Evolutionary conservation across 2,113 vertebrate species (phyloP), one percentile per base, ranked within the genome.

Genomic region (Tautogolabrus adspersus): DNA sequence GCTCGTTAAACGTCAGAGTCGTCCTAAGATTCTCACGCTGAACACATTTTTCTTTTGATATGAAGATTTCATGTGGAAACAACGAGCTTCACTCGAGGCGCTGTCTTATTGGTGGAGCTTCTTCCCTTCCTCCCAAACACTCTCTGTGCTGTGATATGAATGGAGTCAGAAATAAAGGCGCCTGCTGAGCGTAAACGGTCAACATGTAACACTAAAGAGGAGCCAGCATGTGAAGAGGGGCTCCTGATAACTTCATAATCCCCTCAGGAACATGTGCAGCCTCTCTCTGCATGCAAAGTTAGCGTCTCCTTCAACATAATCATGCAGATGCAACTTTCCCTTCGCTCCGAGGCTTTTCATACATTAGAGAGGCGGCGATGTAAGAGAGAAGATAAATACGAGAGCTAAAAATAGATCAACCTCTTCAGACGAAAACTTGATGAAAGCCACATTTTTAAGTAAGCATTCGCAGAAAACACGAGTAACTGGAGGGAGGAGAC

Each of bases 371-470:
- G 12, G 58, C 15, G 38, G 51, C 38, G 40, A 63, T 65, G 75
- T 78, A 79, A 78, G 77, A 22, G 67, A 85, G 79, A 70, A 59
- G 56, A 88, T 75, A 86, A 83, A 90, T 56, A 74, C 52, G 52
- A 68, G 18, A 34, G 46, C 84, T 88, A 88, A 88, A 93, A 90
- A 91, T 87, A 87, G 78, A n/a, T 26, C 26, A 4, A 46, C n/a
- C 64, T 72, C 52, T 46, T 86, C 75, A 78, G 88, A 88, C 69
- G 55, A 88, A 89, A 81, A 85, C 75, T 65, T 78, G 38, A 91
- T 80, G 49, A 83, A 58, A 79, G 68, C 15, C 71, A 68, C 26
- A 58, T 80, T 73, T 83, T 44, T 9, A 70, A 79, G 66, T 84
- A 73, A 80, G 84, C 61, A 72, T 59, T 60, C 60, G 51, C 51